Evolutionary conservation across 2,797 vertebrate genomes (phyloP).

Genomic region (Podarcis siculus): DNA sequence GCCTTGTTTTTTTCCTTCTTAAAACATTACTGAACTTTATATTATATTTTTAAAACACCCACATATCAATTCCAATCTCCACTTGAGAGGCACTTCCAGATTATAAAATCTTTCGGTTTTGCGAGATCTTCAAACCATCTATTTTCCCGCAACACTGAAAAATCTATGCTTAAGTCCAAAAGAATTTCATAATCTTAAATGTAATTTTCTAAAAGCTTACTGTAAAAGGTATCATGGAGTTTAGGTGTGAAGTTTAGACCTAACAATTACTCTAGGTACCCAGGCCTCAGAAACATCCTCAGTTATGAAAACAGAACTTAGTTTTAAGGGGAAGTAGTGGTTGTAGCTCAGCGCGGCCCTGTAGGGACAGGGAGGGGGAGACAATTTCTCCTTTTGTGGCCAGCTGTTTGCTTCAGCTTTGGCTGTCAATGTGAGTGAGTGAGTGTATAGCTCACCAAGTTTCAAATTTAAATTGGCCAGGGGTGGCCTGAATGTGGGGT

Average conservation of each 20-base stretch:
- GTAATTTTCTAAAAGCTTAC: neutral
- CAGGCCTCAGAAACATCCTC: neutral
- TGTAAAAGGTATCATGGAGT: neutral
- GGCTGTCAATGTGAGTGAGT: too few relatives aligned
- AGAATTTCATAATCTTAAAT: neutral
- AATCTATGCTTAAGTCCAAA: neutral
- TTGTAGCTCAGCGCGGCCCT: too few relatives aligned
- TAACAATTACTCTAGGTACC: neutral
- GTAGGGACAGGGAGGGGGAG: too few relatives aligned
- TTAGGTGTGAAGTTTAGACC: neutral
- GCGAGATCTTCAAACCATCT: neutral
- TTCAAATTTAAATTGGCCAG: too few relatives aligned
- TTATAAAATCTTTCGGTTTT: neutral
- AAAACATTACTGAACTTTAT: too few relatives aligned
- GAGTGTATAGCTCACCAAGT: too few relatives aligned
- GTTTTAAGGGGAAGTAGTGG: too few relatives aligned
- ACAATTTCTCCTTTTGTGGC: too few relatives aligned
- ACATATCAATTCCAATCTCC: neutral
- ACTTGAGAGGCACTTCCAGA: neutral
- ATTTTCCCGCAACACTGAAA: neutral
- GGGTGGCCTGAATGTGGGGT: too few relatives aligned
- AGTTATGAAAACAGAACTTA: neutral
- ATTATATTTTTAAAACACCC: conserved; percentile 29
- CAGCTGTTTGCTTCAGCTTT: too few relatives aligned
- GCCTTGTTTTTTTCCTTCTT: too few relatives aligned